These are phyloP conservation scores for Miopithecus talapoin DNA, from an alignment of 2,797 vertebrate species.

Conservation along the genomic window DNA sequence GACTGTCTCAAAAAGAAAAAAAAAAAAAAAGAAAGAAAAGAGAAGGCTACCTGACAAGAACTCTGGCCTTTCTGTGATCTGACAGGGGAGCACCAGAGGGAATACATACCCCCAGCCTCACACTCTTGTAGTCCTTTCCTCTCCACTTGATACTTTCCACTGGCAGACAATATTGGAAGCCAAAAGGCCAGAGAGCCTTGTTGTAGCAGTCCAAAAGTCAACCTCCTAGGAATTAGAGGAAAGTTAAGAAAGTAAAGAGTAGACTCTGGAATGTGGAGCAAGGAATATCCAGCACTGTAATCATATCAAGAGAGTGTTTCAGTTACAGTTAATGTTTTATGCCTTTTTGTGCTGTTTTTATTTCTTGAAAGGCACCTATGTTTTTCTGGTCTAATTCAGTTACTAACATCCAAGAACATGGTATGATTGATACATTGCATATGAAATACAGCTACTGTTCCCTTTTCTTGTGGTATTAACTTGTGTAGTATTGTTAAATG, in stretches of 20 bases:
- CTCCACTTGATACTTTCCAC: neutral
- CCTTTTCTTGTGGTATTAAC: neutral
- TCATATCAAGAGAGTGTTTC: neutral
- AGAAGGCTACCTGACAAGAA: neutral
- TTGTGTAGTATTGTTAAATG: neutral
- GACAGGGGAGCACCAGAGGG: too few species aligned
- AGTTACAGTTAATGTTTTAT: neutral
- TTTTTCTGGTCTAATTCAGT: neutral
- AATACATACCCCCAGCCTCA: neutral
- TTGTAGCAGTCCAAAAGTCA: neutral
- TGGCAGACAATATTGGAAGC: neutral
- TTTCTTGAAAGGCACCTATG: neutral
- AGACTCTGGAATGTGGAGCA: neutral
- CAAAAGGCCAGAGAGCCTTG: neutral
- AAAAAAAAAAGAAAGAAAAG: too few species aligned
- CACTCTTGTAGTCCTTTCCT: neutral
- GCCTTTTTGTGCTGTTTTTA: neutral
- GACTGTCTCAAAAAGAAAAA: too few species aligned
- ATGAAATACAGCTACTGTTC: neutral
- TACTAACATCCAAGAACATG: neutral
- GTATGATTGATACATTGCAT: neutral
- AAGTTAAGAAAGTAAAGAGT: neutral
- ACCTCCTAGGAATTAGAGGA: neutral
- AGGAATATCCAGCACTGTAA: neutral
- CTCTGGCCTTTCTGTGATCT: neutral